Evolutionary conservation across 2,888 invertebrate species (phyloP).

Genomic region (Colletes collaris): DNA sequence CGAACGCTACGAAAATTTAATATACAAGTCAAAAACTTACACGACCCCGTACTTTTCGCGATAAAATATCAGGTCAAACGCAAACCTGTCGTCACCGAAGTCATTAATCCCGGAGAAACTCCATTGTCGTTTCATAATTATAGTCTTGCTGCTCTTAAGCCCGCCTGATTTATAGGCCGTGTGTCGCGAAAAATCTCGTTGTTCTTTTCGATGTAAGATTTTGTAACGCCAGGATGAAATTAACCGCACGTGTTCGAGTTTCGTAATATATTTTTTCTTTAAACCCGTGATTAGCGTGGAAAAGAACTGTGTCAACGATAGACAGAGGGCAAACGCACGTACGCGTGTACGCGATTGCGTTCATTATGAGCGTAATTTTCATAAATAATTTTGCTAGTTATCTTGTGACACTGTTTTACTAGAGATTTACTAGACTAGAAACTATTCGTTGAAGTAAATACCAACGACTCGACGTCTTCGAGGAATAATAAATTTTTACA

Average conservation of each 20-base stretch:
- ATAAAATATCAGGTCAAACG: too few species aligned
- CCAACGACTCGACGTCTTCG: too few species aligned
- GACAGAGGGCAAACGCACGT: too few species aligned
- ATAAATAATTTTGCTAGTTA: too few species aligned
- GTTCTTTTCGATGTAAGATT: conserved; percentile 12
- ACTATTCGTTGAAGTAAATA: too few species aligned
- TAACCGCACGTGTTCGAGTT: not conserved
- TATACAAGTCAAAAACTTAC: too few species aligned
- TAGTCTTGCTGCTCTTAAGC: not conserved
- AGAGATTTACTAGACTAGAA: too few species aligned
- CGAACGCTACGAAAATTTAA: too few species aligned
- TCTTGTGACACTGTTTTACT: too few species aligned
- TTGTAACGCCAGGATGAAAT: conserved; percentile 29
- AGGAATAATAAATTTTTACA: too few species aligned
- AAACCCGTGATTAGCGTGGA: conserved; percentile 1
- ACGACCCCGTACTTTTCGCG: too few species aligned
- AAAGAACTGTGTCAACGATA: not conserved
- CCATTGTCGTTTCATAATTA: conserved; percentile 1
- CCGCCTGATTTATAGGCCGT: not conserved
- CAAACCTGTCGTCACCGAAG: not conserved
- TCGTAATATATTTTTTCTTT: not conserved
- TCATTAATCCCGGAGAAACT: not conserved
- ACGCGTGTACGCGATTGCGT: not conserved
- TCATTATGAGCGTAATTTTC: too few species aligned
- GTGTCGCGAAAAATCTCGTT: not conserved